Evolutionary conservation across 2,113 vertebrate species (phyloP), one percentile per base, ranked within the genome.

Genomic region (Syrmaticus mikado): DNA sequence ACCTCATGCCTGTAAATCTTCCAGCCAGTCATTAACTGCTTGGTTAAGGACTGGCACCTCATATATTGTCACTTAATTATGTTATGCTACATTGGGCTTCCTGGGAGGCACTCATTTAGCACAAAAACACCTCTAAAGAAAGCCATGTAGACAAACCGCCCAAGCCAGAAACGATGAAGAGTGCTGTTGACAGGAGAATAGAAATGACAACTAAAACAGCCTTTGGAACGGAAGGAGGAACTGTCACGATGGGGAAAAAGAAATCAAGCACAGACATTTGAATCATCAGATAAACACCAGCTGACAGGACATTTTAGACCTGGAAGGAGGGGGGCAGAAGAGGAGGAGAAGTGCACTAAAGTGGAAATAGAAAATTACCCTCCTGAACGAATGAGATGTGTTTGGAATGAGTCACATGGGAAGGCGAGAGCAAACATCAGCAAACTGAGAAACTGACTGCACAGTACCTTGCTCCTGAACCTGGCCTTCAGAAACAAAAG

Each of bases 51-150:
- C 96, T 95, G 92, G 92, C 93, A 97, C 95, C 94, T 97, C 96
- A 94, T 97, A 96, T 94, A 92, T 96, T 97, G 97, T 97, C 97
- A 96, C 95, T 97, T 97, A 97, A 98, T 96, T 95, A 97, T 90
- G 94, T 94, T 94, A 92, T 96, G 97, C 96, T 96, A 94, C 96
- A 95, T 93, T 96, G 92, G 96, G 92, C 97, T 97, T 97, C 96
- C 95, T 97, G 96, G 94, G 97, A 98, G 94, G 96, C 95, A 95
- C 95, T 96, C 94, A 92, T 95, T 96, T 97, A 94, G 95, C 96
- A 95, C 93, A 97, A 96, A 97, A 96, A 97, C 96, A 96, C 95
- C 95, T 92, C 96, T 64, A 95, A 95, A 97, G 96, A 97, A 97
- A 97, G 95, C 64, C 77, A 90, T 72, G 77, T 86, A 96, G 96